Base-by-base conservation (phyloP, 1,140 invertebrate species). In the Pachypeltis micranthus region DNA sequence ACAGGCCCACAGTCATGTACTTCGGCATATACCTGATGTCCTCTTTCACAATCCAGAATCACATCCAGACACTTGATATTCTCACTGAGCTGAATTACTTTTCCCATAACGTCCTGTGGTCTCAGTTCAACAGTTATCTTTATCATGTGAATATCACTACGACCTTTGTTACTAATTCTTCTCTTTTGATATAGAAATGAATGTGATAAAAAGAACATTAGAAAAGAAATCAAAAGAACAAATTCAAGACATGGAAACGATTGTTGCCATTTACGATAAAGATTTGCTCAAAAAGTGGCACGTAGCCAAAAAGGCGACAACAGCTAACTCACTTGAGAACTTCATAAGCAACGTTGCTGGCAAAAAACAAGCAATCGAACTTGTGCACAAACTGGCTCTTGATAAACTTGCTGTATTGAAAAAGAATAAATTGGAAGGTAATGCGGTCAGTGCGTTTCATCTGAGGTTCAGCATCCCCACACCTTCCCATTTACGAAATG, bases 231-330 rank as follows among this genome's bases (percentile, higher is more conserved):
- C 12, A n/a, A 59, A 31, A 23, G 57, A 59, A 31, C 27, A 59
- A 59, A 28, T 28, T 4, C 57, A 59, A 34, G 57, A 59, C n/a
- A 59, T 59, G 57, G 57, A 59, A 59, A 27, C 29, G 2, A 23
- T 59, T 1, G 25, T 59, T 2, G 57, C 57, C 2, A 34, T 59
- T 31, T 31, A 59, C 28, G 57, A 59, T 31, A 59, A 59, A 59
- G 57, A 59, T 28, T n/a, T 59, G 1, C 26, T 59, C 24, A 27
- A 31, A 23, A 59, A 59, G 24, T 59, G 57, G 57, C 57, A 59
- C 24, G 57, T 31, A 4, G 57, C 57, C 10, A 59, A 34, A 25
- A 59, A 34, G 31, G 19, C 57, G 19, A 29, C 26, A 12, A 16
- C 26, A 2, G 7, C 24, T 19, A 28, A 59, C n/a, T 29, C 57